Base-by-base conservation (phyloP, 2,797 vertebrate genomes). In the Propithecus perrieri region DNA sequence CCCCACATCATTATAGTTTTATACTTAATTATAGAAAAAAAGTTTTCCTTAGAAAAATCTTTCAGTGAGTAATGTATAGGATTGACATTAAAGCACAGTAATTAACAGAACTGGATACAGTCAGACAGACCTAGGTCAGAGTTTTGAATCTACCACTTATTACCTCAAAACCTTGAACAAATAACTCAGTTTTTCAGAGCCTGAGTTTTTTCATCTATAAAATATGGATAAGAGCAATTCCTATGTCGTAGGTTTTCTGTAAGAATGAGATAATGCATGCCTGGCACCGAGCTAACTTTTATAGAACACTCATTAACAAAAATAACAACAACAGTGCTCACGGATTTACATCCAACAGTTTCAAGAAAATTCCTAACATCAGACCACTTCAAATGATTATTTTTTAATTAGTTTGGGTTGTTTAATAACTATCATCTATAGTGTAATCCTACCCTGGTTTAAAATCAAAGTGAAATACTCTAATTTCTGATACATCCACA, bases 391-490 rank as follows among this genome's bases (percentile, higher is more conserved):
- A 71, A 89, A 71, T 71, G 5, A 43, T 43, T 91, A n/a, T 41
- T 30, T 41, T 74, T 59, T 88, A 69, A 85, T n/a, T 80, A 48
- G 4, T 69, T 89, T 46, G 20, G 5, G 38, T 59, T 85, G 13
- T 35, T 72, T 80, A 75, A 26, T 30, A 35, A 4, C 22, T 84
- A n/a, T 81, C 41, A 74, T 57, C 35, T 85, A 43, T 43, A 72
- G 46, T 81, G 65, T 14, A 83, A 78, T 63, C 18, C 14, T 24
- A 55, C 9, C 10, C 2, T 61, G 24, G 28, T 35, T 89, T 55
- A 92, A 81, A 92, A 65, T 61, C 7, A 83, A 96, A 97, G n/a
- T 81, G 35, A 65, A 81, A 57, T 53, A 24, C 7, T 89, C 74
- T 75, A 80, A 67, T 30, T 53, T 75, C n/a, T 85, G 69, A 65